Conservation (phyloP, 2,797 vertebrate species). For the Clarias pachynema region DNA sequence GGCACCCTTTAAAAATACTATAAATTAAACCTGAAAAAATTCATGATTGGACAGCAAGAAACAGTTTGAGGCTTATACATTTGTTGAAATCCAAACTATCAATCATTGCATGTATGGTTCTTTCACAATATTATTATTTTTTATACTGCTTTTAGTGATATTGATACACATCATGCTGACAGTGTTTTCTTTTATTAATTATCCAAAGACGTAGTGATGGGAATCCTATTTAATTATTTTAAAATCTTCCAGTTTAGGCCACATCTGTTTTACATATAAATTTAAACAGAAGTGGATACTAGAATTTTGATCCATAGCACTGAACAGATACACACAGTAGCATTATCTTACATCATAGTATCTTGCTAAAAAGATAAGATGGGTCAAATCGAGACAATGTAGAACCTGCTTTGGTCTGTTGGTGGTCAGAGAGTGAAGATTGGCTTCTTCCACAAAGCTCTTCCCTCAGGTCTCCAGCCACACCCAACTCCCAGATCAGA, state of each 20-base stretch:
- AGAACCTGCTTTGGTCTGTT: neutral
- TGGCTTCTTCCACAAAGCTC: neutral
- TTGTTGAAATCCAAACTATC: too few relatives aligned
- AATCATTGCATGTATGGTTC: too few relatives aligned
- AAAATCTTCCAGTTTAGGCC: neutral
- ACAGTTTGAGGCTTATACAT: too few relatives aligned
- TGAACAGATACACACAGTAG: neutral
- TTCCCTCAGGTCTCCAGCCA: constrained; percentile 36
- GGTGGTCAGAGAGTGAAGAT: neutral
- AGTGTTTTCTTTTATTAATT: neutral
- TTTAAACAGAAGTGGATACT: neutral
- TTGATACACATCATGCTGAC: neutral
- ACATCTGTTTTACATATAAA: neutral
- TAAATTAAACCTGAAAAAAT: too few relatives aligned
- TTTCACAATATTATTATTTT: too few relatives aligned
- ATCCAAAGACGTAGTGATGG: neutral
- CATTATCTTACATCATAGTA: neutral
- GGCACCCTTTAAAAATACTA: too few relatives aligned
- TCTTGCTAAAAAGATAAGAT: neutral
- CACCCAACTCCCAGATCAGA: constrained; percentile 39
- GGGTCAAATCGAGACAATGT: too few relatives aligned
- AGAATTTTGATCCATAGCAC: neutral
- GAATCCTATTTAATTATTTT: too few relatives aligned
- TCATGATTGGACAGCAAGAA: too few relatives aligned
- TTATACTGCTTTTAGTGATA: neutral